Conservation (phyloP, 2,888 invertebrate genomes). For the Agrochola lychnidis region DNA sequence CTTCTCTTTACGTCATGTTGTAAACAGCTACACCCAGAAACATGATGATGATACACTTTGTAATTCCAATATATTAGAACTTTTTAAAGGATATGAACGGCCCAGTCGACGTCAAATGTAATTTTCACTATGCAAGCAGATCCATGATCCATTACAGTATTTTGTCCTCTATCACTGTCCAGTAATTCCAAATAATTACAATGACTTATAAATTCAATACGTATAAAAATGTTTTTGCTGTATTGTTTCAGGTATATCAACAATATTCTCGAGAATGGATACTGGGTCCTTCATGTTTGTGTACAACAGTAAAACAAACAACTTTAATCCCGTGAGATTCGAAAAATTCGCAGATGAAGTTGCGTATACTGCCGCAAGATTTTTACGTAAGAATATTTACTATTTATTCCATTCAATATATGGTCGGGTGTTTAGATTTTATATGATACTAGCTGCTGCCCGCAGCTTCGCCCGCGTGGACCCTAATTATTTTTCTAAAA, state of each 20-base stretch:
- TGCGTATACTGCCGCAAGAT: conserved; percentile 79
- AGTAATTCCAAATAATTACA: background rate
- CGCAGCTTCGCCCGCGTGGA: too few species aligned
- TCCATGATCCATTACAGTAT: background rate
- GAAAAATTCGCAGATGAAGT: conserved; percentile 81
- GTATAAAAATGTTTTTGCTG: background rate
- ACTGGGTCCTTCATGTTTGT: conserved; percentile 85
- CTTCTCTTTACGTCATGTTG: background rate
- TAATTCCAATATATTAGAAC: background rate
- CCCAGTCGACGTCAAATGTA: background rate
- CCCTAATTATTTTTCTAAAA: too few species aligned
- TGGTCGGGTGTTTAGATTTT: background rate
- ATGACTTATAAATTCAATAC: background rate
- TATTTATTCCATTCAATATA: background rate
- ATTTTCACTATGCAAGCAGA: background rate
- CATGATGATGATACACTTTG: background rate
- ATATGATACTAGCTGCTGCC: too few species aligned
- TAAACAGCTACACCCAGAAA: background rate
- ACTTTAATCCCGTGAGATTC: conserved; percentile 75
- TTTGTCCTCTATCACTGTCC: background rate
- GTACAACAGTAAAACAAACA: conserved; percentile 77
- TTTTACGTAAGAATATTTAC: conserved; percentile 79
- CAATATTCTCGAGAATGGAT: conserved; percentile 82
- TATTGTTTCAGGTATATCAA: conserved; percentile 81
- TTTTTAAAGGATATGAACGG: background rate